Conservation (phyloP, 2,888 invertebrate species). For the Plusia festucae region DNA sequence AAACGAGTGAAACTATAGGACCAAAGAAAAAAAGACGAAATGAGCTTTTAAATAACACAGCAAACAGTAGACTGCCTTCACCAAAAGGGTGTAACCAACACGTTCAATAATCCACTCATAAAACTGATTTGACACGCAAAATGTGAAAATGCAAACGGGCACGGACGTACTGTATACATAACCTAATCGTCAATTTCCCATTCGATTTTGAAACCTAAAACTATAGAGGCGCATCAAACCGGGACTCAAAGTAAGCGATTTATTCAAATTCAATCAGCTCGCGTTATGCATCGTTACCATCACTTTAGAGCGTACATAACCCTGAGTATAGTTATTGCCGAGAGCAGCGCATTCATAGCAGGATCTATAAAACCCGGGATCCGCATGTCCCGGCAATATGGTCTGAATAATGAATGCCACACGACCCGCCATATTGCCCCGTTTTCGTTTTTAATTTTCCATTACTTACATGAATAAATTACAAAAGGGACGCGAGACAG, state of each 20-base stretch:
- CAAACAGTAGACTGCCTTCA: not conserved
- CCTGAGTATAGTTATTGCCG: slow-evolving; percentile 52
- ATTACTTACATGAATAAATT: slow-evolving; percentile 73
- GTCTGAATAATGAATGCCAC: slow-evolving; percentile 79
- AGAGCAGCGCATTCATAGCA: slow-evolving; percentile 53
- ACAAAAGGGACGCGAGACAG: slow-evolving; percentile 49
- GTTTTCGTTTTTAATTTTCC: slow-evolving; percentile 82
- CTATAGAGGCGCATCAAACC: not conserved
- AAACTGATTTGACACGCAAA: not conserved
- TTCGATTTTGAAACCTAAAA: slow-evolving; percentile 5
- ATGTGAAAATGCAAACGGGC: not conserved
- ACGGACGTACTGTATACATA: not conserved
- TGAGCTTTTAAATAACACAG: not conserved
- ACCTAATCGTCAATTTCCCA: not conserved
- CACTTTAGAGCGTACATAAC: slow-evolving; percentile 12
- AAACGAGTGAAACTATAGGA: not conserved
- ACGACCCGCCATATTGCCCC: slow-evolving; percentile 72
- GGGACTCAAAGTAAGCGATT: not conserved
- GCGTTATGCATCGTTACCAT: not conserved
- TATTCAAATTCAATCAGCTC: slow-evolving; percentile 7
- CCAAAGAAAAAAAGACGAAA: not conserved
- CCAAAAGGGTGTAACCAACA: not conserved
- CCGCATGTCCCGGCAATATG: slow-evolving; percentile 69
- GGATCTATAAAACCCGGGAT: slow-evolving; percentile 71
- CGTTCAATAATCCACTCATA: not conserved